Percentiles rank a stretch among this genome's conserved stretches.
These are phyloP conservation scores for Electrophaes corylata DNA, from an alignment of 2,888 invertebrate species.

Conservation along the genomic window DNA sequence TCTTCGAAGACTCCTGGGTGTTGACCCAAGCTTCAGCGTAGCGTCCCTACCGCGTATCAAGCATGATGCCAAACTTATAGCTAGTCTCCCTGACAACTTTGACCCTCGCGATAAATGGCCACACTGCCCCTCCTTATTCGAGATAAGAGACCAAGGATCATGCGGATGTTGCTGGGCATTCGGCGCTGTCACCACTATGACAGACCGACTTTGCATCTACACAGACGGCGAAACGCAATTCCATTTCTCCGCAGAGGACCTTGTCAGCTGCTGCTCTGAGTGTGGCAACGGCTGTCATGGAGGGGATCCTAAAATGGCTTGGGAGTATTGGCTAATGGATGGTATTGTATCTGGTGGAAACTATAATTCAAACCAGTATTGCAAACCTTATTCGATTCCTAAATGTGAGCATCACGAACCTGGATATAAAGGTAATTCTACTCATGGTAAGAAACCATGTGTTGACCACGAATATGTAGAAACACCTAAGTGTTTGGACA, in stretches of 20 bases:
- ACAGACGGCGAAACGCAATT: conserved; percentile 88
- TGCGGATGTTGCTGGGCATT: conserved; percentile 98
- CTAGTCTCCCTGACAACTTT: conserved; percentile 88
- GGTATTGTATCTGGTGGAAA: conserved; percentile 29
- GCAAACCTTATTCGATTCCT: conserved; percentile 65
- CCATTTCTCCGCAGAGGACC: conserved; percentile 93
- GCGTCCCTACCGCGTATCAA: conserved; percentile 34
- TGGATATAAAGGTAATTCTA: conserved; percentile 66
- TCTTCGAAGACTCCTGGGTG: conserved; percentile 87
- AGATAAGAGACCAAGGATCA: conserved; percentile 93
- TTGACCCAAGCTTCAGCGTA: conserved; percentile 73
- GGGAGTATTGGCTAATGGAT: conserved; percentile 7
- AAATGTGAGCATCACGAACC: conserved; percentile 96
- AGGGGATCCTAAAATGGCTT: conserved; percentile 7
- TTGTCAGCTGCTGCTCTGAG: conserved; percentile 86
- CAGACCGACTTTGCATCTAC: conserved; percentile 93
- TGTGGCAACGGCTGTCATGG: conserved; percentile 18
- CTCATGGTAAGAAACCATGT: conserved; percentile 86
- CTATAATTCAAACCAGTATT: conserved; percentile 19
- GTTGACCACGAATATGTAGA: conserved; percentile 78
- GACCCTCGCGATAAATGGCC: conserved; percentile 93
- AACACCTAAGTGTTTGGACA: conserved; percentile 91
- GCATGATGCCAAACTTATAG: conserved; percentile 61
- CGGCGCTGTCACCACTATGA: conserved; percentile 84
- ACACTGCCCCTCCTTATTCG: conserved; percentile 91